These are phyloP conservation scores for Subacronicta megacephala DNA, from an alignment of 2,888 invertebrate genomes.

Conservation along the genomic window DNA sequence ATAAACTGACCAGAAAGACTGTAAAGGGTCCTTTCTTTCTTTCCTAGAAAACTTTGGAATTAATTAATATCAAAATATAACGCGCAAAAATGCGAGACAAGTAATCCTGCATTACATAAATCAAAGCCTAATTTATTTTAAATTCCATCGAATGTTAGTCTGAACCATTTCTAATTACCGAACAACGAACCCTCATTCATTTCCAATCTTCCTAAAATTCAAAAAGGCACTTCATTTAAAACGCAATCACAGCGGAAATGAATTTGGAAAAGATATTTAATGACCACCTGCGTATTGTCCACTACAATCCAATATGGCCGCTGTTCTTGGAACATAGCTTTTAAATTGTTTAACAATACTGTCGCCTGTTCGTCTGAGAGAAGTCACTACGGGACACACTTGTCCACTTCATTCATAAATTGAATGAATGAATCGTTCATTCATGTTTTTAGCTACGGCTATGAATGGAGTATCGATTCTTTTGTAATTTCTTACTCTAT, in stretches of 20 bases:
- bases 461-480: constrained; percentile 73
- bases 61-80: too few relatives aligned
- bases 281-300: constrained; percentile 76
- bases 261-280: constrained; percentile 79
- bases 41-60: too few relatives aligned
- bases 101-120: too few relatives aligned
- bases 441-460: constrained; percentile 74
- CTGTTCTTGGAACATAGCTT: constrained; percentile 71
- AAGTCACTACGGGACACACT: constrained; percentile 72
- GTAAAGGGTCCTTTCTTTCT: too few relatives aligned
- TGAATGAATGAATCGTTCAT: constrained; percentile 76
- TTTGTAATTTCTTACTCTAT: constrained; percentile 61
- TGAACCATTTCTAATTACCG: constrained; percentile 33
- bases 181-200: constrained; percentile 28
- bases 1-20: too few relatives aligned
- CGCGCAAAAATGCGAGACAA: too few relatives aligned
- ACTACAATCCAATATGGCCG: constrained; percentile 48
- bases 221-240: constrained; percentile 52
- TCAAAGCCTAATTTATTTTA: constrained; percentile 22
- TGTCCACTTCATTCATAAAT: constrained; percentile 69
- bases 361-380: constrained; percentile 74
- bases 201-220: constrained; percentile 30
- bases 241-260: constrained; percentile 79
- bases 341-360: constrained; percentile 71
- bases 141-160: constrained; percentile 14